phyloP scores from a whole-genome alignment of 2,113 vertebrate species.

The Mustelus asterias region DNA sequence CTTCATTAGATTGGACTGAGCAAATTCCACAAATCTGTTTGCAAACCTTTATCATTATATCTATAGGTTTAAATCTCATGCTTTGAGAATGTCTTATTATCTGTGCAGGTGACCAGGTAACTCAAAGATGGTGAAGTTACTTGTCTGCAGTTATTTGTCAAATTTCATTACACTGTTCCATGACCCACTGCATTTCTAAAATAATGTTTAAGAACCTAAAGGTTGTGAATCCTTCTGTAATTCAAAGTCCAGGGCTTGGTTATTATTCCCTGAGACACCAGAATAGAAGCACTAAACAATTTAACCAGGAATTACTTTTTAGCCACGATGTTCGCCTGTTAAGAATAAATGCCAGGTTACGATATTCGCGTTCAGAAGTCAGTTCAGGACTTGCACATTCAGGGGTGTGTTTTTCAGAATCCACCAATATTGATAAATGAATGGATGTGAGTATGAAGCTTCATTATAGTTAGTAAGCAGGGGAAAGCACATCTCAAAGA shows the following conservation, averaged over 20 bases:
- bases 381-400: not conserved
- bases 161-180: not conserved
- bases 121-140: not conserved
- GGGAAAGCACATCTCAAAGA: not conserved
- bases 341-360: not conserved
- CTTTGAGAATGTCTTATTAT: not conserved
- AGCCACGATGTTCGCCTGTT: not conserved
- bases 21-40: not conserved
- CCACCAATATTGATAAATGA: not conserved
- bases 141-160: not conserved
- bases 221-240: not conserved
- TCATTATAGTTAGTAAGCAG: not conserved
- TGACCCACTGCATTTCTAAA: not conserved
- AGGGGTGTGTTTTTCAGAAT: not conserved
- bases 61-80: not conserved
- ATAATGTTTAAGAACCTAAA: not conserved
- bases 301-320: not conserved
- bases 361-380: not conserved
- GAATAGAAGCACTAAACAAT: not conserved
- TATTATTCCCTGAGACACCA: not conserved
- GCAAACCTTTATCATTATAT: not conserved
- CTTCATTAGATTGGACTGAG: not conserved
- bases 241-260: not conserved
- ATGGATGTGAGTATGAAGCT: not conserved
- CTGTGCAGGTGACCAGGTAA: not conserved